These are phyloP conservation scores for Chrosomus eos DNA, from an alignment of 2,797 vertebrate species.

Conservation along the genomic window DNA sequence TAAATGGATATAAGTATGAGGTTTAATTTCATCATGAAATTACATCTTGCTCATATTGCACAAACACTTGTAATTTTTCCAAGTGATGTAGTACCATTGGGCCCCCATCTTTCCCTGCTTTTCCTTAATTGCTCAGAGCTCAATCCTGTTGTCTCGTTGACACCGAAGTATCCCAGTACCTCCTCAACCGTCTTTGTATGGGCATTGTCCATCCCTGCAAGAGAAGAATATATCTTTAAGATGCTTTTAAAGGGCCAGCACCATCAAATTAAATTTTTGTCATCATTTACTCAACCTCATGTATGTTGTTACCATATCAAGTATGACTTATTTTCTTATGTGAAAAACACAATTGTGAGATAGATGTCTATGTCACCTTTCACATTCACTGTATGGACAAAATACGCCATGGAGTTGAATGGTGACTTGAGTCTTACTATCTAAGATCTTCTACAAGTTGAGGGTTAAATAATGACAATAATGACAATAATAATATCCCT, in stretches of 20 bases:
- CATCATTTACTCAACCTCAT: neutral
- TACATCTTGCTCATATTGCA: neutral
- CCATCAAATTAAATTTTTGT: neutral
- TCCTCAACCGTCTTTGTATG: conserved; percentile 86
- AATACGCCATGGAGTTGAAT: neutral
- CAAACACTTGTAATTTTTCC: neutral
- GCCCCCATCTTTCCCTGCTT: conserved; percentile 79
- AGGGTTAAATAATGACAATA: neutral
- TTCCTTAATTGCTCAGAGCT: conserved; percentile 82
- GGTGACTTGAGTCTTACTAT: neutral
- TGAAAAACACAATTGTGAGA: neutral
- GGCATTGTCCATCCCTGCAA: conserved; percentile 81
- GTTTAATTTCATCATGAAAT: conserved; percentile 11
- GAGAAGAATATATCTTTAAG: neutral
- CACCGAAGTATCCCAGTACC: conserved; percentile 76
- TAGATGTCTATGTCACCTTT: neutral
- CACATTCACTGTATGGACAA: neutral
- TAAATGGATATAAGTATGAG: neutral
- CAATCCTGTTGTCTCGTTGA: conserved; percentile 82
- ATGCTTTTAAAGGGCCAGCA: neutral
- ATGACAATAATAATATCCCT: neutral
- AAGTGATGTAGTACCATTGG: conserved; percentile 73
- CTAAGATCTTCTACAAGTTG: neutral
- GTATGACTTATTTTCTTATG: neutral
- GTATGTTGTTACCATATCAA: neutral